A percentile compares a stretch with the other conserved stretches of the same genome.
Evolutionary conservation across 2,797 vertebrate species (phyloP).

Genomic region (Xyrichtys novacula): DNA sequence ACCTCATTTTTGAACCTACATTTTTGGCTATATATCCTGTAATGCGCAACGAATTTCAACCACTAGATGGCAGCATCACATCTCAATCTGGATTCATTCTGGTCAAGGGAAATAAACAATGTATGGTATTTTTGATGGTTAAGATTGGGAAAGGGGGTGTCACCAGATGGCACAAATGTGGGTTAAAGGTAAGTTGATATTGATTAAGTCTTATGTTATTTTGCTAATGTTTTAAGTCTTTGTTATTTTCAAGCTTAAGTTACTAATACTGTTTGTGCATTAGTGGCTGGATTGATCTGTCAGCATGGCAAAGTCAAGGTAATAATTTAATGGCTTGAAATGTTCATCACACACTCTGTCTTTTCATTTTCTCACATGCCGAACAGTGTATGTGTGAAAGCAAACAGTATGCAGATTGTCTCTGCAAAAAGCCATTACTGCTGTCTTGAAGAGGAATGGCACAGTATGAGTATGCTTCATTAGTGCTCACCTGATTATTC

Average conservation of each 20-base stretch:
- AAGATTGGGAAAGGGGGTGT: too few species aligned
- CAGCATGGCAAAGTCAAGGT: too few species aligned
- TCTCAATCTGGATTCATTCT: neutral
- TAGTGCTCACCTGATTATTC: conserved; percentile 42
- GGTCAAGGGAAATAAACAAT: neutral
- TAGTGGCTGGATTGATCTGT: too few species aligned
- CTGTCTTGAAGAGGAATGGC: neutral
- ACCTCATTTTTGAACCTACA: neutral
- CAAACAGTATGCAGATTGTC: conserved; percentile 4
- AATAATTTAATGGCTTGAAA: too few species aligned
- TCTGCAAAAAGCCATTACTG: conserved; percentile 19
- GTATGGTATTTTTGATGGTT: too few species aligned
- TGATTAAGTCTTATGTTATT: too few species aligned
- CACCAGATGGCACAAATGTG: too few species aligned
- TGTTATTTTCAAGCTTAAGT: too few species aligned
- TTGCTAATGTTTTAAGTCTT: too few species aligned
- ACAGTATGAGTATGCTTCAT: conserved; percentile 6
- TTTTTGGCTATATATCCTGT: neutral
- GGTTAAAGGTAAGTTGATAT: too few species aligned
- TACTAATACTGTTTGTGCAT: too few species aligned
- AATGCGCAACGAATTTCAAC: neutral
- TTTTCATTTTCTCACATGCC: conserved; percentile 13
- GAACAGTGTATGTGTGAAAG: neutral
- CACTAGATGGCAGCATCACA: conserved; percentile 65
- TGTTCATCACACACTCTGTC: neutral